Evolutionary conservation across 2,797 vertebrate genomes (phyloP), one percentile per base, ranked within the genome.

Genomic region (Argyrosomus regius): DNA sequence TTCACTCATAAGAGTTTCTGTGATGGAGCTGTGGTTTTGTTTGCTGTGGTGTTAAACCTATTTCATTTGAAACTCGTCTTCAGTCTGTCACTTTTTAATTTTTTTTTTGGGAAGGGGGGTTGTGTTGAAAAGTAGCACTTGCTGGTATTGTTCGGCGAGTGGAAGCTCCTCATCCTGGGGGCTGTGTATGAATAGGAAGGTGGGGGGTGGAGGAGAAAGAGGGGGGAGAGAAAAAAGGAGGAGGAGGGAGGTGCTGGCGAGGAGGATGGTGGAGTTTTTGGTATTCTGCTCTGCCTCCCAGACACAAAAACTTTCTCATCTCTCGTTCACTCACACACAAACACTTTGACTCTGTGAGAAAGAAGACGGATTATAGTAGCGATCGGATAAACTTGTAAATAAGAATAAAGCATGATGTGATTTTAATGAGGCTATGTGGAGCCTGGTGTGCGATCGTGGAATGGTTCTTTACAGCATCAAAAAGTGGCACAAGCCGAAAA

Each of bases 261-360:
- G 58, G 64, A 78, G 48, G 78, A 79, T 69, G 65, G 73, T n/a
- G 59, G 76, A 80, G 81, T 88, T 94, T 88, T 94, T 94, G 77
- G 85, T 90, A 93, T 94, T 92, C 92, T 57, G 82, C 81, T 80
- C 89, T 71, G 80, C 72, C 81, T 85, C 78, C 45, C 80, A 87
- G 79, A 88, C 75, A 78, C 67, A 88, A 86, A 83, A 77, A 81
- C 62, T 68, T 81, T 87, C 78, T 78, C 50, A 65, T 87, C 68
- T 86, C 59, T 80, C 53, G 20, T 57, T 53, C 62, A 22, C 56
- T 57, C 52, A 58, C 53, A 41, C 70, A 77, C 35, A 67, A 62
- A 77, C 75, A 77, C 35, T 60, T 28, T 26, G 63, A 88, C 85
- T 82, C 39, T 60, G 41, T n/a, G 72, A 75, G 59, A 52, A 52